phyloP scores from a whole-genome alignment of 2,797 vertebrate genomes.

The Lophius americanus region DNA sequence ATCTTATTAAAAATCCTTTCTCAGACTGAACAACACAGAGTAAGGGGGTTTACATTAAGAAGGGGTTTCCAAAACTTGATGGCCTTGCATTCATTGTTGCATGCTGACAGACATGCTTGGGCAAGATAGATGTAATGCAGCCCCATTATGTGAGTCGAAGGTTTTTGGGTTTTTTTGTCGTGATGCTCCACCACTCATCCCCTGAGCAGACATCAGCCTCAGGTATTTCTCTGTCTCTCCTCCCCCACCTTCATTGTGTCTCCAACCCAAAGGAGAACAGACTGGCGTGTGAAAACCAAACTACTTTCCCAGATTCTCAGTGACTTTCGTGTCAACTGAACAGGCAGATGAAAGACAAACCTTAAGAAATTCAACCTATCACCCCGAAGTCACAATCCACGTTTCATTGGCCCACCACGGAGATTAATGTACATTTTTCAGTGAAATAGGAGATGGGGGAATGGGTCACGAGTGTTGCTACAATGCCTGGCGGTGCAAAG shows the following conservation, averaged over 20 bases:
- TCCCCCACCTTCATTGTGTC: slow-evolving; percentile 59
- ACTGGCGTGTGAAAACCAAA: slow-evolving; percentile 57
- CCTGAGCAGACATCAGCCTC: slow-evolving; percentile 63
- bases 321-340: slow-evolving; percentile 51
- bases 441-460: slow-evolving; percentile 44
- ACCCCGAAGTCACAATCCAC: slow-evolving; percentile 67
- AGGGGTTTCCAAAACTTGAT: slow-evolving; percentile 13
- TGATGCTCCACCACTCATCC: slow-evolving; percentile 57
- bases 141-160: slow-evolving; percentile 50
- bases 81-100: slow-evolving; percentile 32
- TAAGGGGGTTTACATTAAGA: slow-evolving; percentile 12
- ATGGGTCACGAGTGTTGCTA: slow-evolving; percentile 54
- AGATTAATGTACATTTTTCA: slow-evolving; percentile 56
- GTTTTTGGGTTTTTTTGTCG: slow-evolving; percentile 59
- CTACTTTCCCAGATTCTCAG: slow-evolving; percentile 69
- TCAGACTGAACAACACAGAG: slow-evolving; percentile 12
- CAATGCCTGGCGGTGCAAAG: slow-evolving; percentile 51
- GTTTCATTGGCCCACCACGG: slow-evolving; percentile 48
- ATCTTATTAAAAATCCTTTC: slow-evolving; percentile 18
- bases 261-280: slow-evolving; percentile 49
- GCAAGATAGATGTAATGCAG: slow-evolving; percentile 62
- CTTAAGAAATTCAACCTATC: slow-evolving; percentile 68
- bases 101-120: slow-evolving; percentile 48
- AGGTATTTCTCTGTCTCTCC: slow-evolving; percentile 62
- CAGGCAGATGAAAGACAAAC: slow-evolving; percentile 66